Evolutionary conservation across 1,140 invertebrate species (phyloP), one percentile per base, ranked within the genome.

Genomic region (Drosophila bifasciata): DNA sequence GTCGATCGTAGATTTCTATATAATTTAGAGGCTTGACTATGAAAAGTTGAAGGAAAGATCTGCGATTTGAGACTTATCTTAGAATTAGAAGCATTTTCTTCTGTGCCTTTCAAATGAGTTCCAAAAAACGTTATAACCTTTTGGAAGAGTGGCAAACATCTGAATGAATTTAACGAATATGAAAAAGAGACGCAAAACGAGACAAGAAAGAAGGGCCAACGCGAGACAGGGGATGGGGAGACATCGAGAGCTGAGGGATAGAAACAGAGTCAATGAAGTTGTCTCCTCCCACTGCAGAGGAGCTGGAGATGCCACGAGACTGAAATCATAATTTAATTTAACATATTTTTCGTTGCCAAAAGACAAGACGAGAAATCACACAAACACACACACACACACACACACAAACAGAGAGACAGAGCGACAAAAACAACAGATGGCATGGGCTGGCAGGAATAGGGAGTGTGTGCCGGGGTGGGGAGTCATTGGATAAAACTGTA

Each of bases 241-340:
- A 17, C 9, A 23, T 25, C 5, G 23, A 25, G 23, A 25, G 5
- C 23, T 25, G 28, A 0, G 0, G 8, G 8, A 11, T 4, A 5
- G 32, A 1, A 3, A 36, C 11, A 11, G 32, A 32, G 28, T 3
- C 3, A 32, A 7, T 32, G 8, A 28, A 28, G 25, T 7, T 7
- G 25, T 28, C 25, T 28, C 25, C 25, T 28, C 7, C 7, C 23
- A 3, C 7, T 28, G 5, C 7, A 6, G 23, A 0, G 23, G 23
- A 7, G 6, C 23, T 40, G 19, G 36, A 45, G 60, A 46, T 36
- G 61, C 52, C 55, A 43, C 44, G 56, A 39, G 63, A 67, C 84
- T 77, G 78, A 83, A 88, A 86, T 86, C 83, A 86, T 86, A 86
- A 86, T 86, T 86, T 89, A 86, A 86, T 86, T 86, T 86, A 88